Evolutionary conservation across 64 coral and sea anemone species (phyloP).

Genomic region (Catalaphyllia jardinei): DNA sequence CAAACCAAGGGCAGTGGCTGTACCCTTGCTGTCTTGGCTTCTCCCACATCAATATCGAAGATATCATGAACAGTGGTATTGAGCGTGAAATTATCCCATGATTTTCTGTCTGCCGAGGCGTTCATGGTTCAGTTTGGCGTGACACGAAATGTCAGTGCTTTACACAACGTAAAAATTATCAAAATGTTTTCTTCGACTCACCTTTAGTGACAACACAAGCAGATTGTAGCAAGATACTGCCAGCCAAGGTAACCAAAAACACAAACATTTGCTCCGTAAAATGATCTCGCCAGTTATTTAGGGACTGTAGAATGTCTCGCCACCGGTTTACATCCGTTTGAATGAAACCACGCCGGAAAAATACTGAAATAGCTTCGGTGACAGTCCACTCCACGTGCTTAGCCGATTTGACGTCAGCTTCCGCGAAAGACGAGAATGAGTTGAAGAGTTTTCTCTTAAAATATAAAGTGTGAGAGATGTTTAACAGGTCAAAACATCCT

Average conservation of each 20-base stretch:
- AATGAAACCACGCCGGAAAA: neutral
- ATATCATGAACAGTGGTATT: no score
- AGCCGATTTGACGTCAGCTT: neutral
- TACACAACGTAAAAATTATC: neutral
- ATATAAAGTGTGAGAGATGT: neutral
- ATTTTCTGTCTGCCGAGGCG: no score
- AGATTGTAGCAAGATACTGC: neutral
- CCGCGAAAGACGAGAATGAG: neutral
- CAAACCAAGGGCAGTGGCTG: no score
- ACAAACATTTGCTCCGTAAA: slow-evolving; percentile 8
- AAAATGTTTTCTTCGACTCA: neutral
- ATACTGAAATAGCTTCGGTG: neutral
- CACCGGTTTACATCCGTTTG: neutral
- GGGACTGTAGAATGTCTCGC: neutral
- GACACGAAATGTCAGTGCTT: neutral
- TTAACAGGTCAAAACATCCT: neutral
- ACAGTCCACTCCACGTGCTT: neutral
- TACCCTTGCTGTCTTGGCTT: no score
- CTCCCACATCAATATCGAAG: no score
- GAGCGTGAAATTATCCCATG: no score
- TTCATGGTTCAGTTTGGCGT: no score
- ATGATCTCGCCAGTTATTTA: neutral
- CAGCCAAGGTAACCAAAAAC: slow-evolving; percentile 2
- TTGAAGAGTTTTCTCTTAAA: no score
- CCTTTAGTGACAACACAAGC: neutral